phyloP scores from a whole-genome alignment of 2,113 vertebrate genomes.

The Oxyura jamaicensis region DNA sequence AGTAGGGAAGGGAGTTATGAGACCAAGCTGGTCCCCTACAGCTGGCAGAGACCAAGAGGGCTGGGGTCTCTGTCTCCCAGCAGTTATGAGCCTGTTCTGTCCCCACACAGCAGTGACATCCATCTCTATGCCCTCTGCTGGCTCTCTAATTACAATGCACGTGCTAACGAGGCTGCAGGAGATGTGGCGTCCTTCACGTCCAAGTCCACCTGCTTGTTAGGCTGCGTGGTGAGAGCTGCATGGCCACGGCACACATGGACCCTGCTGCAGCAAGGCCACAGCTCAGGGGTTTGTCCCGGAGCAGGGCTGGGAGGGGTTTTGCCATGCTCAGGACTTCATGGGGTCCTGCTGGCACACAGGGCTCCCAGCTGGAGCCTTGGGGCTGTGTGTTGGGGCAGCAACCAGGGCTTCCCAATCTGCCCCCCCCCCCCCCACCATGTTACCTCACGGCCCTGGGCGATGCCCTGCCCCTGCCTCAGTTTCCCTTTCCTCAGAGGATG shows the following conservation, averaged over 20 bases:
- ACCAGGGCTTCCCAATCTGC: neutral
- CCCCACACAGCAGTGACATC: neutral
- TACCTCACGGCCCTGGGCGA: neutral
- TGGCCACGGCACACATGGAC: neutral
- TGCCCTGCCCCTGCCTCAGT: neutral
- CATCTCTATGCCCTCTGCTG: neutral
- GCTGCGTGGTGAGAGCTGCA: accelerated
- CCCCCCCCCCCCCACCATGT: accelerated
- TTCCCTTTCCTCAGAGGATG: neutral
- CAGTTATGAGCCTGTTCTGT: neutral
- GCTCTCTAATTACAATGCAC: neutral
- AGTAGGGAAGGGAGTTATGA: neutral
- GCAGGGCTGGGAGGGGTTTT: neutral
- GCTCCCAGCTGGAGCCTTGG: neutral
- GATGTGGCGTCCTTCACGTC: neutral
- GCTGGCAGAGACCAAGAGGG: neutral
- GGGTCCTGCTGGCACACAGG: accelerated
- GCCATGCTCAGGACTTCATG: neutral
- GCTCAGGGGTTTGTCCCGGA: neutral
- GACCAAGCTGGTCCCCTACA: neutral
- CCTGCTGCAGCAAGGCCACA: accelerated
- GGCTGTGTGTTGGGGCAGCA: neutral
- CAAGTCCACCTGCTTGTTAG: neutral
- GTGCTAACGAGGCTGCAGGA: neutral
- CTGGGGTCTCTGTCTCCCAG: neutral